Base-by-base conservation (phyloP, 2,797 vertebrate genomes). In the Stomatorhinus walkeri region DNA sequence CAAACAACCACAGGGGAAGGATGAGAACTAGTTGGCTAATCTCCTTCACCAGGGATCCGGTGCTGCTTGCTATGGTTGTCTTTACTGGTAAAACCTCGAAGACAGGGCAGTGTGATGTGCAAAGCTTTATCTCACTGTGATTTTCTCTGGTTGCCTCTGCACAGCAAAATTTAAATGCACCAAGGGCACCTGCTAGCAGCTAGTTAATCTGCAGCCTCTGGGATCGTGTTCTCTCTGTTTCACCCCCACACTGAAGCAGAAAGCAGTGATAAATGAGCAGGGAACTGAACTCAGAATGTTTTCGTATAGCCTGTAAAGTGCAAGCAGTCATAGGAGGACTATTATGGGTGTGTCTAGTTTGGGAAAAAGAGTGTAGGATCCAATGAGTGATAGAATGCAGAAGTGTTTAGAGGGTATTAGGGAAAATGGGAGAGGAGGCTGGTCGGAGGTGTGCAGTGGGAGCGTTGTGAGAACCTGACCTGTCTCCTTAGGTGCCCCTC, bases 401-500 rank as follows among this genome's bases (percentile, higher is more conserved):
- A 46, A 9, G 76, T 46, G 16, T 46, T 81, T 22, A 22, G 81
- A 48, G 9, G 81, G 81, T 40, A 22, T 12, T 22, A 49, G 81
- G 2, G 8, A 68, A 8, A 52, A 88, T n/a, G 32, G 12, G 54
- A 85, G 59, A 52, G 43, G 49, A 46, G 51, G 54, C 59, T 72
- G 83, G 79, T 14, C 9, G 54, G 6, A 64, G 83, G 83, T 85
- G 83, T 85, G 88, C 36, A 64, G 12, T 87, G 24, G 91, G 90
- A 92, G 93, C 92, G 93, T 91, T 95, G 94, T 92, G 92, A 94
- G 95, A 95, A 95, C 94, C 94, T 95, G 92, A 96, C 95, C 94
- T 96, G 94, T 96, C 95, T 96, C 94, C 95, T 22, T 96, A 96
- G 96, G 96, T 96, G 95, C 92, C 96, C 96, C 92, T 96, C 96